Evolutionary conservation across 2,888 invertebrate genomes (phyloP).

Genomic region (Dasypogon diadema): DNA sequence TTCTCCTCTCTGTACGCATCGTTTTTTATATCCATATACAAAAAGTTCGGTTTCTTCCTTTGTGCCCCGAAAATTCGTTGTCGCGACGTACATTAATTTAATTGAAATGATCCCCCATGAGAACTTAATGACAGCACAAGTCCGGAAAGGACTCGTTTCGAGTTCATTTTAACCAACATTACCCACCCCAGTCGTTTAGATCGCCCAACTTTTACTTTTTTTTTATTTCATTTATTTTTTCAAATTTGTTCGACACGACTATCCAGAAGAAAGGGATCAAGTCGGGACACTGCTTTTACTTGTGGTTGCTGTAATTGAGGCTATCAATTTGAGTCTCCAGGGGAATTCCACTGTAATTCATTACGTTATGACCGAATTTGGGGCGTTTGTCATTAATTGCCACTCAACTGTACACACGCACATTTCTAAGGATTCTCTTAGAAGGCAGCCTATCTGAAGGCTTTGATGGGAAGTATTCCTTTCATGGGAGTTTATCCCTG

Average conservation of each 20-base stretch:
- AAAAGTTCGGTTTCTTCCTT: constrained; percentile 22
- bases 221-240: neutral
- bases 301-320: constrained; percentile 30
- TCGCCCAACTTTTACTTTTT: neutral
- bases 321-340: constrained; percentile 37
- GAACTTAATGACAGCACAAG: constrained; percentile 55
- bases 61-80: constrained; percentile 36
- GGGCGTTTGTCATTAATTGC: constrained; percentile 4
- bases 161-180: constrained; percentile 37
- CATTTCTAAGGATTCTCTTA: no score
- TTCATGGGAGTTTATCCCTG: no score
- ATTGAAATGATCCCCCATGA: constrained; percentile 58
- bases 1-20: constrained; percentile 2
- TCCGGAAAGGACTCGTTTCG: constrained; percentile 42
- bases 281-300: constrained; percentile 8
- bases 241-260: constrained; percentile 37
- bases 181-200: constrained; percentile 27
- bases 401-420: no score
- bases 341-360: constrained; percentile 13
- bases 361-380: neutral
- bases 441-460: no score
- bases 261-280: constrained; percentile 28
- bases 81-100: constrained; percentile 59
- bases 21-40: constrained; percentile 20
- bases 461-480: no score